Evolutionary conservation across 2,888 invertebrate genomes (phyloP), one percentile per base, ranked within the genome.

Genomic region (Actias luna): DNA sequence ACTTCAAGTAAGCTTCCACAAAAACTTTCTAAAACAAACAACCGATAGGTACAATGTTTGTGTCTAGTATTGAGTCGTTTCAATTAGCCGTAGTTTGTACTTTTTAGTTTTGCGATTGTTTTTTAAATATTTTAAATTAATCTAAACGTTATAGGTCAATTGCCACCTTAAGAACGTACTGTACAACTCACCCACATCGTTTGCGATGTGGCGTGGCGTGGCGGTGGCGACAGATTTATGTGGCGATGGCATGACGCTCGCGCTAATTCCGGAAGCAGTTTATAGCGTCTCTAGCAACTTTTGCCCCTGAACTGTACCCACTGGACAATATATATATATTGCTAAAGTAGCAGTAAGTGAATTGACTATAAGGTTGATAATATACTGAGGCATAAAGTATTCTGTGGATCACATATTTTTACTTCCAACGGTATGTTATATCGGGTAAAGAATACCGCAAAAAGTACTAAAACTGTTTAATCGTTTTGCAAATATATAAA

Each of bases 221-320:
- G 67, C 67, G 68, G 75, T 72, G 79, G 74, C 78, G 85, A 85
- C 82, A 83, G 84, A 88, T 90, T 89, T 88, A 90, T 87, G 83
- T 67, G 73, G 66, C 71, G 79, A 85, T 89, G 77, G 84, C 85
- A 85, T 87, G 84, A 78, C 80, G 81, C 76, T 73, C 70, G 76
- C 77, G 72, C 79, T 80, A 81, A 83, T 83, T 84, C 84, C 78
- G 82, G 82, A 84, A 84, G 74, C 79, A 77, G 76, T 85, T 79
- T 70, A 77, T 75, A 76, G 67, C 72, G 69, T 74, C 72, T 71
- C 72, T 70, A 67, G 69, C 75, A 71, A 67, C 69, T 69, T 68
- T 68, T 66, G 63, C 69, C 78, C 72, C 63, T 59, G n/a, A 46
- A 55, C 27, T 39, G 25, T 29, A 29, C 25, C 55, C 55, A 25